Percentiles rank a stretch among this genome's conserved stretches.
Evolutionary conservation across 64 coral and sea anemone species (phyloP).

Genomic region (Trachythela sp.): DNA sequence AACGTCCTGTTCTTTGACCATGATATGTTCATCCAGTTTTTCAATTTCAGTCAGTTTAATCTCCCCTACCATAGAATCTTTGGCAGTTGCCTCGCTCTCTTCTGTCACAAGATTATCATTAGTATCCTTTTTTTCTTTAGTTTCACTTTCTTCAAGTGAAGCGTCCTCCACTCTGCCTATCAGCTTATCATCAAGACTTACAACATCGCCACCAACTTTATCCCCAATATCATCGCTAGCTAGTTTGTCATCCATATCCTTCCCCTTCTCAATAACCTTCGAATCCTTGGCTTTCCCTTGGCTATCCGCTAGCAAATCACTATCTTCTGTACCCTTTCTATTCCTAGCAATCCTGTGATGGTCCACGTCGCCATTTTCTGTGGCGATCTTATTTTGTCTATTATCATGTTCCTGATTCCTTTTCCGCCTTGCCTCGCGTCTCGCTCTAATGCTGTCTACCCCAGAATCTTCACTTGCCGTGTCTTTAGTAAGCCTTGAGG

Average conservation of each 20-base stretch:
- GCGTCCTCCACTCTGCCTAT: background rate
- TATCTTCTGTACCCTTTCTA: background rate
- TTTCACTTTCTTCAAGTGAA: background rate
- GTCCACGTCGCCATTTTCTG: background rate
- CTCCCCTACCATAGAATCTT: background rate
- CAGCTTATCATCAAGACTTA: background rate
- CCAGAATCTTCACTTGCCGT: background rate
- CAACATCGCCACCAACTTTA: background rate
- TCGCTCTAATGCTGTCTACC: background rate
- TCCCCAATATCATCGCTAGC: background rate
- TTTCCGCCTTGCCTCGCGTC: background rate
- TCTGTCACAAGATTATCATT: background rate
- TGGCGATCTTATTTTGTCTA: background rate
- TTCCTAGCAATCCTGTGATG: background rate
- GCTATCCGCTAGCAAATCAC: background rate
- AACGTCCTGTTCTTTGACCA: background rate
- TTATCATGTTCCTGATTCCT: background rate
- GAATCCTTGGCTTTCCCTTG: background rate
- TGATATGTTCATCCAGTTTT: background rate
- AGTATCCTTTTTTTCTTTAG: background rate
- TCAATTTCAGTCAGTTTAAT: background rate
- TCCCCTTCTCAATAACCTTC: background rate
- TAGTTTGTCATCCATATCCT: background rate
- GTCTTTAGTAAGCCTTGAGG: background rate
- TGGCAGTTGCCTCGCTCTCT: background rate